phyloP scores from a whole-genome alignment of 2,797 vertebrate genomes.

The Sebastes iracundus region DNA sequence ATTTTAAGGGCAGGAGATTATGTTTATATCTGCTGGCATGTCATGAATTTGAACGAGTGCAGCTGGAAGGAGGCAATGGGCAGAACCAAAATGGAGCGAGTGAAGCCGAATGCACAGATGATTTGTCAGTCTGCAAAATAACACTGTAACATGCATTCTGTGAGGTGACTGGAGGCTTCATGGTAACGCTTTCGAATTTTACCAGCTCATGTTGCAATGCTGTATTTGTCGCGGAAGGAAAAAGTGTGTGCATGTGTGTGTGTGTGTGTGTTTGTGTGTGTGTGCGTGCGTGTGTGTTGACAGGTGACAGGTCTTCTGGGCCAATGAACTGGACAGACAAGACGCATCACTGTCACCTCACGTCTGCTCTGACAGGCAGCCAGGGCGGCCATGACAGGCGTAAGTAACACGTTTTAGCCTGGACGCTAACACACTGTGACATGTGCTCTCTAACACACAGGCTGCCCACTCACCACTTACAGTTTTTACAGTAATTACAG shows the following conservation, averaged over 20 bases:
- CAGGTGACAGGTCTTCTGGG: constrained; percentile 79
- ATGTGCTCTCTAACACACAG: constrained; percentile 65
- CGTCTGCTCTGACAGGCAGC: constrained; percentile 66
- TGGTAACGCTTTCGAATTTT: neutral
- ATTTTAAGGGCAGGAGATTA: neutral
- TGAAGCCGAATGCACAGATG: neutral
- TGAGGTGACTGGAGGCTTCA: neutral
- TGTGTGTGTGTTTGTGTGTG: constrained; percentile 3
- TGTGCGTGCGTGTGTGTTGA: constrained; percentile 23
- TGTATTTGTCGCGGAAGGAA: neutral
- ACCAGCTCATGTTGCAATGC: neutral
- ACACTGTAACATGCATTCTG: neutral
- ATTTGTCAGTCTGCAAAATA: constrained; percentile 6
- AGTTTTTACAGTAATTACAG: constrained; percentile 61
- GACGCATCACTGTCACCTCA: constrained; percentile 79
- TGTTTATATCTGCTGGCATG: neutral
- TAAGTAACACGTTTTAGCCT: constrained; percentile 79
- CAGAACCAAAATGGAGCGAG: neutral
- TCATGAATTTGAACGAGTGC: neutral
- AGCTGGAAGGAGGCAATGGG: neutral
- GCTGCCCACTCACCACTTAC: constrained; percentile 61
- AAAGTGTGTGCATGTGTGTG: neutral
- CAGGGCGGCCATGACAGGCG: constrained; percentile 76
- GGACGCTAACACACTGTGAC: constrained; percentile 75
- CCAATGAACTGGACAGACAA: constrained; percentile 72